These are phyloP conservation scores for Rosalia funebris DNA, from an alignment of 2,888 invertebrate species.

Conservation along the genomic window DNA sequence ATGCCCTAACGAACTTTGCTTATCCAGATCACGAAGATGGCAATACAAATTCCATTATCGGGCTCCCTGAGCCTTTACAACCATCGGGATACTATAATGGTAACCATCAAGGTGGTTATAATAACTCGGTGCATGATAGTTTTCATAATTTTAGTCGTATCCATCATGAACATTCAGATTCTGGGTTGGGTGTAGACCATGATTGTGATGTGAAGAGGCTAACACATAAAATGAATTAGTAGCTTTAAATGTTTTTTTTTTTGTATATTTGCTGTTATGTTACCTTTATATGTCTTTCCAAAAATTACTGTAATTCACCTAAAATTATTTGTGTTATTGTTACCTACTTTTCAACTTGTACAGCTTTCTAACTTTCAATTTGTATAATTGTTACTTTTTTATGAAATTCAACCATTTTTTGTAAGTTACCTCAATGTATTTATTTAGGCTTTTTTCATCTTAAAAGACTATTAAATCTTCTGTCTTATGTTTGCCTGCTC, in stretches of 20 bases:
- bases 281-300: conserved; percentile 29
- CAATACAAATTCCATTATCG: conserved; percentile 37
- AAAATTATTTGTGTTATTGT: conserved; percentile 21
- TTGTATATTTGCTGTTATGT: conserved; percentile 23
- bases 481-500: conserved; percentile 5
- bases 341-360: conserved; percentile 23
- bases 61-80: conserved; percentile 45
- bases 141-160: conserved; percentile 51
- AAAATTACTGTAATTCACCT: conserved; percentile 22
- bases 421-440: conserved; percentile 15
- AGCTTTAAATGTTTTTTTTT: conserved; percentile 13
- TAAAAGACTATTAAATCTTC: not conserved
- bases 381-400: conserved; percentile 4
- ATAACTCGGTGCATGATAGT: conserved; percentile 38
- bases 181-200: conserved; percentile 80
- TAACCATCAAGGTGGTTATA: conserved; percentile 37
- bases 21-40: conserved; percentile 43
- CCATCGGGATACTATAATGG: conserved; percentile 42
- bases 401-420: not conserved
- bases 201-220: conserved; percentile 69
- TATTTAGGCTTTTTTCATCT: not conserved
- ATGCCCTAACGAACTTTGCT: conserved; percentile 49
- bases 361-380: conserved; percentile 11
- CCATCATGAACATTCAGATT: conserved; percentile 81
- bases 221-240: conserved; percentile 28